phyloP scores from a whole-genome alignment of 2,113 vertebrate genomes.

The Heterochromis multidens region DNA sequence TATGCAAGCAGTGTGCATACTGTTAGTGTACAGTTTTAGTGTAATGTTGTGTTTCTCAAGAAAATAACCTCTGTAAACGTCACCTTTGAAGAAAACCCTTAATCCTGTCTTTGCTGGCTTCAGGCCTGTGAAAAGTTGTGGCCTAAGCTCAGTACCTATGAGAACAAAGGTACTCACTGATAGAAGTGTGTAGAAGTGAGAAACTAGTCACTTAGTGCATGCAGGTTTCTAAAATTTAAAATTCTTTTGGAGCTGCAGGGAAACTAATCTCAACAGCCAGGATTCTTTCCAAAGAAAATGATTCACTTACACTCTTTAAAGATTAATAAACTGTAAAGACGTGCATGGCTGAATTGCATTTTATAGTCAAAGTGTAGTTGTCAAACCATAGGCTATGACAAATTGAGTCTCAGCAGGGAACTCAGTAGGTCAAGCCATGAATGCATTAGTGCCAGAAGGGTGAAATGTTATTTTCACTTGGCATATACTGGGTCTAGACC shows the following conservation, averaged over 20 bases:
- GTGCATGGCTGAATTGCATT: conserved; percentile 12
- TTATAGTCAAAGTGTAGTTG: conserved; percentile 8
- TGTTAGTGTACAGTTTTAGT: not conserved
- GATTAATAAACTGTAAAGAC: conserved; percentile 19
- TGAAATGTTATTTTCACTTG: not conserved
- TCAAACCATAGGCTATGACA: conserved; percentile 25
- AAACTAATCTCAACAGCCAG: conserved; percentile 22
- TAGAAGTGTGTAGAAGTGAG: not conserved
- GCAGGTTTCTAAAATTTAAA: conserved; percentile 12
- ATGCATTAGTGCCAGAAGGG: not conserved
- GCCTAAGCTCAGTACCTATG: not conserved
- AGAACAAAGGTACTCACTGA: conserved; percentile 32
- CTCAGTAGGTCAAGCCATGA: not conserved
- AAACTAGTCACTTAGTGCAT: not conserved
- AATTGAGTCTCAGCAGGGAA: conserved; percentile 15
- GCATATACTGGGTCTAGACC: not conserved
- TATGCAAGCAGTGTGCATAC: not conserved
- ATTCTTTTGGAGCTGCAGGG: conserved; percentile 6
- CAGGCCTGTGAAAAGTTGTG: not conserved
- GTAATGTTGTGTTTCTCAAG: not conserved
- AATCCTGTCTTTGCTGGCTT: conserved; percentile 18
- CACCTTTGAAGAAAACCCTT: not conserved
- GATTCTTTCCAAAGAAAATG: conserved; percentile 8
- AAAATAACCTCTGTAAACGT: not conserved
- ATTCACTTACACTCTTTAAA: conserved; percentile 29